Evolutionary conservation across 2,888 invertebrate genomes (phyloP), one percentile per base, ranked within the genome.

Genomic region (Hecatera dysodea): DNA sequence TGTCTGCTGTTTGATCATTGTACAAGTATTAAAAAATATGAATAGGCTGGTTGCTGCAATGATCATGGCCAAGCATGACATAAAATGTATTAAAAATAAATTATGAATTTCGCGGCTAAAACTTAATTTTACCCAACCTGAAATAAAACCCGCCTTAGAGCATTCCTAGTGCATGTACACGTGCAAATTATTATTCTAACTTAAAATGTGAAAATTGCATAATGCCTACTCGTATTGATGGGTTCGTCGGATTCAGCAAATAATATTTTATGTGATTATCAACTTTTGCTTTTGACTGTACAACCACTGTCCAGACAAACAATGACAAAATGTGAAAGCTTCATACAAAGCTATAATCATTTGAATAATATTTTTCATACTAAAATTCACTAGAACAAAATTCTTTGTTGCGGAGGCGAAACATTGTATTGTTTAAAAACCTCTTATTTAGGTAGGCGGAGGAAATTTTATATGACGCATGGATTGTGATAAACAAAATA

Each of bases 71-170:
- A 50, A 1, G 15, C 29, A 15, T 46, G 15, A 46, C 12, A n/a
- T n/a, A n/a, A n/a, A 24, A 55, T 4, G 48, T 8, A 6, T 22
- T 15, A 17, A 70, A 70, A 70, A 11, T 17, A 17, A 59, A 22
- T 29, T 0, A 29, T 24, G 6, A 29, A 46, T 60, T 50, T 60
- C 33, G 50, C 69, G 50, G 39, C 29, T 12, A 33, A 36, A 50
- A 15, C 12, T 1, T 39, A 52, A 12, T 27, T 29, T 19, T 29
- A 19, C 29, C 29, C 53, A 9, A 27, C 29, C 5, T 53, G 19
- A 19, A 53, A 29, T 29, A 29, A 53, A 53, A 29, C 9, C 9
- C 29, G n/a, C 11, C 19, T 19, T 11, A 11, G 3, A 29, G 53
- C 19, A 29, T 53, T 29, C 4, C 2, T 29, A n/a, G 1, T n/a